Percentiles rank a stretch among this genome's conserved stretches.
Conservation (phyloP, 2,888 invertebrate genomes). For the Venusia cambrica region DNA sequence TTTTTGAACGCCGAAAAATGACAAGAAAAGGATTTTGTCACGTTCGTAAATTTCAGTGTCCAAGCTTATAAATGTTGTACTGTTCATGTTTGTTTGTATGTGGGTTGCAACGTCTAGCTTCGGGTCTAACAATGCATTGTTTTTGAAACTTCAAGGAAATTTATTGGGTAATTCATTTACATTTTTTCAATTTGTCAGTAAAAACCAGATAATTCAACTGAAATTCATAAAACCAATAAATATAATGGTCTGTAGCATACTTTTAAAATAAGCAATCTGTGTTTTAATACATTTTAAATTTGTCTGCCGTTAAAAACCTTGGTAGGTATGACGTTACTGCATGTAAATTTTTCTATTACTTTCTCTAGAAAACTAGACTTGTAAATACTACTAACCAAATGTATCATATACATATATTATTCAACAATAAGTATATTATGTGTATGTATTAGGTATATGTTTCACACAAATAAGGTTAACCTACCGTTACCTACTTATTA, state of each 20-base stretch:
- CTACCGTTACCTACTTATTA: slow-evolving; percentile 11
- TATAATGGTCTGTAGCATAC: slow-evolving; percentile 25
- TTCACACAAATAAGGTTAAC: slow-evolving; percentile 10
- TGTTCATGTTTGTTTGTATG: slow-evolving; percentile 47
- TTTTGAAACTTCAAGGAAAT: slow-evolving; percentile 37
- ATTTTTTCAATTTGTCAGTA: slow-evolving; percentile 3
- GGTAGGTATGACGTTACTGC: slow-evolving; percentile 48
- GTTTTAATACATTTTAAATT: slow-evolving; percentile 24
- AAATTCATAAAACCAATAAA: slow-evolving; percentile 12
- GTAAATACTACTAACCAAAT: slow-evolving; percentile 19
- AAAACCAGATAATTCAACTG: not conserved
- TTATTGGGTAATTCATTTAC: slow-evolving; percentile 41
- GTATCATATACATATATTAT: no score
- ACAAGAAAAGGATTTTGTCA: slow-evolving; percentile 51
- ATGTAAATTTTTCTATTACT: slow-evolving; percentile 29
- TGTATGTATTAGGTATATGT: slow-evolving; percentile 19
- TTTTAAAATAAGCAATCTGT: slow-evolving; percentile 28
- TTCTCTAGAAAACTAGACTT: slow-evolving; percentile 21
- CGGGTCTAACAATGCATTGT: slow-evolving; percentile 50
- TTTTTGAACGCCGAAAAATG: slow-evolving; percentile 41
- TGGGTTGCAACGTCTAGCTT: slow-evolving; percentile 41
- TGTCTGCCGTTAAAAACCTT: slow-evolving; percentile 27
- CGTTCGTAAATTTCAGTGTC: slow-evolving; percentile 74
- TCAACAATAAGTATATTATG: slow-evolving; percentile 18
- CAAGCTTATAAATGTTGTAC: slow-evolving; percentile 65